These are phyloP conservation scores for Engystomops pustulosus DNA, from an alignment of 2,113 vertebrate species.

Conservation along the genomic window DNA sequence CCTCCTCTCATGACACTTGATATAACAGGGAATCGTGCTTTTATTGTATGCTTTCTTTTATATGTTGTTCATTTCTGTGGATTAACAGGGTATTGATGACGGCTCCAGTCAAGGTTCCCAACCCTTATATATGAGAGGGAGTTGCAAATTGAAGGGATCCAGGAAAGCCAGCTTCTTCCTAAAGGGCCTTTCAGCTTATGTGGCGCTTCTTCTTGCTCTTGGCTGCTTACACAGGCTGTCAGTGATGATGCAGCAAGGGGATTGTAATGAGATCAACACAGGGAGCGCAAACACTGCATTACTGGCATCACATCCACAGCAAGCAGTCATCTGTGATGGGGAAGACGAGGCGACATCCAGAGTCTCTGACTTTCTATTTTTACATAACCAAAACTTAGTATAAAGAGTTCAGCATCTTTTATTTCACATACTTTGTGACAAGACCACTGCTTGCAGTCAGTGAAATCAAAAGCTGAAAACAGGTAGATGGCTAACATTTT, in stretches of 20 bases:
- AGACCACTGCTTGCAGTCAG: not conserved
- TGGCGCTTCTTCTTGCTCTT: not conserved
- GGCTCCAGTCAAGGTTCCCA: not conserved
- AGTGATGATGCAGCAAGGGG: slow-evolving; percentile 19
- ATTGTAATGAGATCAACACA: slow-evolving; percentile 17
- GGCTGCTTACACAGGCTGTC: slow-evolving; percentile 18
- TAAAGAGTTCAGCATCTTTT: no score
- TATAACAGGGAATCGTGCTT: not conserved
- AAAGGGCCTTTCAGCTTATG: not conserved
- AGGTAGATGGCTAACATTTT: no score
- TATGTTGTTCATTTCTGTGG: not conserved
- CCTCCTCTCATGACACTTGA: no score
- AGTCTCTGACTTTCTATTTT: not conserved
- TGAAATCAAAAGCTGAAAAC: not conserved
- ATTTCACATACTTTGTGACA: no score
- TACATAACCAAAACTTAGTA: not conserved
- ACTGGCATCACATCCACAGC: not conserved
- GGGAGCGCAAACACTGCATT: not conserved
- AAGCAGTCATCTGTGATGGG: not conserved
- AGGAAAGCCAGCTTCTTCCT: not conserved
- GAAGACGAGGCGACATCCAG: no score
- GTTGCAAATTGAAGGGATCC: not conserved
- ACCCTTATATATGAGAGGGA: not conserved
- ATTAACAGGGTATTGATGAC: not conserved
- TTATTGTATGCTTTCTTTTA: not conserved